Evolutionary conservation across 2,113 vertebrate genomes (phyloP), one percentile per base, ranked within the genome.

Genomic region (Thymallus thymallus): DNA sequence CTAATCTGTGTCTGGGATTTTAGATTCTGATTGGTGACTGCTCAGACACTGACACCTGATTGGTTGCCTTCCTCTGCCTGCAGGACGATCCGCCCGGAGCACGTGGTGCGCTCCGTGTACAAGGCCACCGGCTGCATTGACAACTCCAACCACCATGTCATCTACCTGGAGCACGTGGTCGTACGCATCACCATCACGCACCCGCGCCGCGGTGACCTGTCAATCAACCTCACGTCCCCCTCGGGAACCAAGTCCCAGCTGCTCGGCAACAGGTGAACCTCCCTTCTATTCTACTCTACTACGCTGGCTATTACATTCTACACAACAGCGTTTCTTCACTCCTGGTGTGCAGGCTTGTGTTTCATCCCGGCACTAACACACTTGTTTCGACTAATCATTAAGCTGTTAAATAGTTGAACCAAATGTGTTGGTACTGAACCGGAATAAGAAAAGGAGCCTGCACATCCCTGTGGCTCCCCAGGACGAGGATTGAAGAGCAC

Each of bases 211-310:
- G 98, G 98, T 75, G 98, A 99, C 89, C 90, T 99, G 91, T 96
- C 98, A 69, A 98, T 99, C 91, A 98, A 98, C 87, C 88, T 99
- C 88, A 99, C 98, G 45, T 99, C 98, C 18, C 98, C 98, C 63
- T 99, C 97, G 4, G 98, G 98, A 90, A 99, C 98, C 77, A 96
- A 96, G 86, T 99, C 98, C 64, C 97, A 99, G 89, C 95, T 99
- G 68, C 92, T 99, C 35, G 95, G 97, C 82, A 99, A 99, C 94
- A 98, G 98, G 98, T 99, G 94, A 84, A 24, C 20, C 46, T 26
- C 72, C 18, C 63, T 51, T 41, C 35, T 10, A 41, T 63, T n/a
- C 32, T 23, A 51, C 71, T 22, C 13, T 46, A 22, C 14, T 24
- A 48, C 5, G 16, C 71, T 13, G 13, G 46, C 24, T 48, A 24